Evolutionary conservation across 2,888 invertebrate species (phyloP).

Genomic region (Chloromyia formosa): DNA sequence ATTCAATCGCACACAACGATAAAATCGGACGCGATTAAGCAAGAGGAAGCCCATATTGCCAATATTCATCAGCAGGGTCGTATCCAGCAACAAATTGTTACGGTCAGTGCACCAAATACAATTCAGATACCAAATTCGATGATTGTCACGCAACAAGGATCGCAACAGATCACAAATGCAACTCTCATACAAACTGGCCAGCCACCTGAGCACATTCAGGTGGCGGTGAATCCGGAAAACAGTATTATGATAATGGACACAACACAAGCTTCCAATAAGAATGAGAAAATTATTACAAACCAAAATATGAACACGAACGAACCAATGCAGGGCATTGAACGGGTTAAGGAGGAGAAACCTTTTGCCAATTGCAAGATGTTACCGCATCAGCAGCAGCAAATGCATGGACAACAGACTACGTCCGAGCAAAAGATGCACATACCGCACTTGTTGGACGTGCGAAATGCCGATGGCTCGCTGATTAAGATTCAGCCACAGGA

Average conservation of each 20-base stretch:
- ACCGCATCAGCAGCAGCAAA: constrained; percentile 46
- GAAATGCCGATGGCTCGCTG: constrained; percentile 76
- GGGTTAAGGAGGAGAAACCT: constrained; percentile 48
- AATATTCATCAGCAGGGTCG: constrained; percentile 47
- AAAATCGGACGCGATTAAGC: constrained; percentile 52
- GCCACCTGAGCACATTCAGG: constrained; percentile 52
- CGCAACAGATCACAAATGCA: constrained; percentile 54
- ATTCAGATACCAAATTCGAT: constrained; percentile 57
- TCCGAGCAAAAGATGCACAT: constrained; percentile 49
- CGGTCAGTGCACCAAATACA: constrained; percentile 51
- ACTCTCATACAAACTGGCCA: constrained; percentile 55
- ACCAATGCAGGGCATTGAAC: constrained; percentile 48
- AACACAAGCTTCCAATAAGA: constrained; percentile 37
- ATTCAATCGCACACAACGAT: constrained; percentile 53
- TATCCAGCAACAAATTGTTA: constrained; percentile 45
- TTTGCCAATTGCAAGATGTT: constrained; percentile 47
- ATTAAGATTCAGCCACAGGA: constrained; percentile 70
- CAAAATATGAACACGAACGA: constrained; percentile 53
- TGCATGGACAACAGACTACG: constrained; percentile 44
- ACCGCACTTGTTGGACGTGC: constrained; percentile 67
- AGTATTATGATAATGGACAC: constrained; percentile 49
- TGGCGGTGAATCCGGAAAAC: constrained; percentile 50
- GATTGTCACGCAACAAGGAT: constrained; percentile 52
- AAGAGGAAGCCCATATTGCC: constrained; percentile 51
- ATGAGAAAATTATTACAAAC: constrained; percentile 51